Base-by-base conservation (phyloP, 2,888 invertebrate genomes). In the Perithous albicinctus region DNA sequence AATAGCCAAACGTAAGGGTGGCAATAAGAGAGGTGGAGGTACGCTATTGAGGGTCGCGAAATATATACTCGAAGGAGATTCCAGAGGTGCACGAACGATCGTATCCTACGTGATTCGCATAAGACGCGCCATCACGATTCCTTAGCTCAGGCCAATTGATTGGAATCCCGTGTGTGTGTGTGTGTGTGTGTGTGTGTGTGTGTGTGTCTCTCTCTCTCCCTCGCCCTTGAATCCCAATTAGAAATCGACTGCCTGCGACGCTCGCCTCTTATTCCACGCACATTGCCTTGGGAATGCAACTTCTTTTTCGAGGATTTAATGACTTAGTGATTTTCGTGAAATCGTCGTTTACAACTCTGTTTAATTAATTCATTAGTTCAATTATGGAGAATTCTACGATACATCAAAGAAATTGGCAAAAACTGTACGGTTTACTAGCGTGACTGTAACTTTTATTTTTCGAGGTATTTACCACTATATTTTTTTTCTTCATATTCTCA, bases 211-310 rank as follows among this genome's bases (percentile, higher is more conserved):
- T 56, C 51, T 54, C 48, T 80, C 70, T 51, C 67, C 32, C 83
- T 84, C 84, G 77, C 86, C 84, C 85, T 86, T 85, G 87, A 87
- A 88, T 88, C 86, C 87, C 86, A 87, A 88, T 88, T 87, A 88
- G 82, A 82, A 82, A 70, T 75, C 78, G 56, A 51, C 74, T 64
- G 63, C 63, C 73, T 35, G 70, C 20, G 35, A 15, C 15, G n/a
- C 56, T 59, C 32, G 63, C 63, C 38, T 41, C 46, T 54, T 67
- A 48, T 51, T 78, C 67, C 67, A 61, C 48, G 18, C 61, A 32
- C 70, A 48, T 48, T 67, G 51, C 67, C 41, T 67, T 35, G 67
- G 67, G 66, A 74, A 73, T 69, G 41, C 41, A 6, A 63, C 38
- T 63, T 63, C 63, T 63, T 63, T 8, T 18, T 12, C 63, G 38